Base-by-base conservation (phyloP, 2,113 vertebrate genomes). In the Sylvia atricapilla region DNA sequence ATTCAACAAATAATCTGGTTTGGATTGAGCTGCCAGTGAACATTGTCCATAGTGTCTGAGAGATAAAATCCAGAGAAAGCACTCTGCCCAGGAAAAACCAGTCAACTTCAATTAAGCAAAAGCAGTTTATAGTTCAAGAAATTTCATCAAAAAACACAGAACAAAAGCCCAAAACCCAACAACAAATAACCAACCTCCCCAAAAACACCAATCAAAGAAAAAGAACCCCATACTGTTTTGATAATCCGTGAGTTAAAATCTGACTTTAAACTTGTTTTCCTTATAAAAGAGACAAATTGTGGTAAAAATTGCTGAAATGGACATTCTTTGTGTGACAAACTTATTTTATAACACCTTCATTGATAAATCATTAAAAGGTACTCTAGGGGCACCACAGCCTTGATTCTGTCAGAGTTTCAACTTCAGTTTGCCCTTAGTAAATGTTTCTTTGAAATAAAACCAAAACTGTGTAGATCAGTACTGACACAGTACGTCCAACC, bases 371-470 rank as follows among this genome's bases (percentile, higher is more conserved):
- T 90, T 96, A 89, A 92, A 90, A 94, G 56, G 50, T 2, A 72
- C 33, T 73, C 46, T 44, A 84, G 23, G 13, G 33, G 79, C 58
- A 58, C 8, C 24, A 70, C 3, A 72, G 25, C 18, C 41, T 70
- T 6, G 2, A 46, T 81, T 87, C 52, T 76, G 39, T 15, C 49
- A 84, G 24, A 69, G 41, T 89, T 84, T 68, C 58, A 75, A 68
- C 78, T 94, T 90, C 91, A 93, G 31, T 77, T 82, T 7, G 30
- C 80, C 85, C 62, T 89, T 94, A 94, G 77, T 87, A 95, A 94
- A 93, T 74, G 55, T 88, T 96, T 92, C 56, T 86, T 95, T 87
- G 73, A 79, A 97, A 96, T 64, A 83, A 96, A 95, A 94, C 33
- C 74, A 95, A 97, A 96, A 94, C 88, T 62, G 35, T 68, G 4